Base-by-base conservation (phyloP, 2,888 invertebrate species). In the Limnephilus auricula region DNA sequence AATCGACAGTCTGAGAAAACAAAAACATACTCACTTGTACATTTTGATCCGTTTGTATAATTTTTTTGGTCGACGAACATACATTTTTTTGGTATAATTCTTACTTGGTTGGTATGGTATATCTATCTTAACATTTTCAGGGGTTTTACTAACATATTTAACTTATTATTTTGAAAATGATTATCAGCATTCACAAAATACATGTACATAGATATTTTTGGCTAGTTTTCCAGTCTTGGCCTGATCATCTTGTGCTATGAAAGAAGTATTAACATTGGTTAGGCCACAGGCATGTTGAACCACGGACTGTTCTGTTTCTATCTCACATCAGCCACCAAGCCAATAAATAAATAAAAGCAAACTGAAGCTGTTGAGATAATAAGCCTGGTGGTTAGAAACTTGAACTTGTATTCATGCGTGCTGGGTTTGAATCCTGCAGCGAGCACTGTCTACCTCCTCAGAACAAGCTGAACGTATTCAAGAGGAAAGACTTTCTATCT, bases 91-190 rank as follows among this genome's bases (percentile, higher is more conserved):
- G 65, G 65, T 65, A 25, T 65, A 65, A n/a, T 65, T 65, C 65
- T 65, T 65, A 65, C 65, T 65, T 65, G 65, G 65, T 65, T 65
- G 65, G 65, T 65, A 65, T 65, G 65, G 65, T 65, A 65, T 65
- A 65, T 65, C 65, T 65, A 65, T 65, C 65, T 65, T 65, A 65
- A 65, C 65, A 65, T 65, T 65, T 65, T n/a, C 65, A 65, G 65
- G 65, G 65, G 65, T 65, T 65, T 18, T 65, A 65, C 65, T 65
- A 65, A 65, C 65, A 65, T 65, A 25, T 65, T 65, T 65, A 65
- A 65, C 25, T 65, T 65, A 65, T 9, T 65, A 65, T 65, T 65
- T 65, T 65, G 50, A 65, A 18, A 65, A 25, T 6, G 50, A 65
- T 65, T 65, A 18, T 65, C 25, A 65, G 25, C 25, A 65, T 65